Percentiles rank a stretch among this genome's conserved stretches.
Conservation (phyloP, 2,797 vertebrate species). For the Macropodus opercularis region DNA sequence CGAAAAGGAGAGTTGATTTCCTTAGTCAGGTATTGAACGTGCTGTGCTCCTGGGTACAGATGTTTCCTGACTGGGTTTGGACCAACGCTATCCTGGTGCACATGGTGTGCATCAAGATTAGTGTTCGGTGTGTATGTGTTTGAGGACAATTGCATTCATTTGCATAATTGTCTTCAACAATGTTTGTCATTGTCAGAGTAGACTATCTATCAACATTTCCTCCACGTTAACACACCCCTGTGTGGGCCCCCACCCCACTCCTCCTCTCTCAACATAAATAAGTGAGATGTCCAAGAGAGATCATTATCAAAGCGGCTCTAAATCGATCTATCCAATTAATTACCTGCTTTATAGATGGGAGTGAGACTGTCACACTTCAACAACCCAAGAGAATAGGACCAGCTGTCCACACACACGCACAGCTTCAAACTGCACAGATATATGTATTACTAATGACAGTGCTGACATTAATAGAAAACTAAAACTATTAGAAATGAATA, state of each 20-base stretch:
- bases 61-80: constrained; percentile 36
- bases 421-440: constrained; percentile 1
- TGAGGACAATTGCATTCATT: constrained; percentile 34
- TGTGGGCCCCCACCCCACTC: neutral
- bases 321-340: constrained; percentile 73
- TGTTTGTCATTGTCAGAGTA: constrained; percentile 52
- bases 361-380: constrained; percentile 40
- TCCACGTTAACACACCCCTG: constrained; percentile 31
- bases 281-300: constrained; percentile 68
- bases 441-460: neutral
- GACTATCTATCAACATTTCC: constrained; percentile 56
- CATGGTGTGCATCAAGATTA: constrained; percentile 35
- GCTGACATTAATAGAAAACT: neutral
- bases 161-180: constrained; percentile 49
- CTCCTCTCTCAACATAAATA: constrained; percentile 40
- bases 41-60: constrained; percentile 5
- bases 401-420: constrained; percentile 5
- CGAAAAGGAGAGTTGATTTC: constrained; percentile 37
- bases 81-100: constrained; percentile 34
- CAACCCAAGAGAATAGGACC: constrained; percentile 18
- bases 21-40: constrained; percentile 16
- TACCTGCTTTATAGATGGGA: constrained; percentile 62
- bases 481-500: neutral
- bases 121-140: constrained; percentile 10
- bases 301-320: constrained; percentile 63